phyloP scores from a whole-genome alignment of 2,888 invertebrate genomes.

The Lasioglossum malachurum region DNA sequence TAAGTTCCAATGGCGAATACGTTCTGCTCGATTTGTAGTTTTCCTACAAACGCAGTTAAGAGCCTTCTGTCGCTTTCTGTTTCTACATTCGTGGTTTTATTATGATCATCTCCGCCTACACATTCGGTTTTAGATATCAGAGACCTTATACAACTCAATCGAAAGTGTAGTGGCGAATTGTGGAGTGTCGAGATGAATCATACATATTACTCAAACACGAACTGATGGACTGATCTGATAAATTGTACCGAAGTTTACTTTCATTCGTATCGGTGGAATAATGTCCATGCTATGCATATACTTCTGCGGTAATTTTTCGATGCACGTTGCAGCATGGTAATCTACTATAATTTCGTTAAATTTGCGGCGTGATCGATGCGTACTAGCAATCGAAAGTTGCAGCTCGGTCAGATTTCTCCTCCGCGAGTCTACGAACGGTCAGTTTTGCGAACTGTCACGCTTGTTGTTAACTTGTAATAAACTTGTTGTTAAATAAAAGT shows the following conservation, averaged over 20 bases:
- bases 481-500: not conserved
- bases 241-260: not conserved
- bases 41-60: not conserved
- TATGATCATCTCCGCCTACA: not conserved
- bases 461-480: not conserved
- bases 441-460: not conserved
- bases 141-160: rapidly evolving
- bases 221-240: not conserved
- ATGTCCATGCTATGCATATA: not conserved
- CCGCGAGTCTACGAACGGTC: not conserved
- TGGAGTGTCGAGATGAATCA: not conserved
- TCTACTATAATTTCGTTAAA: constrained; percentile 1
- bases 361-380: not conserved
- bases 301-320: not conserved
- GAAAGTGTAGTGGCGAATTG: not conserved
- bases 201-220: not conserved
- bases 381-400: not conserved
- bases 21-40: not conserved
- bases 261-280: not conserved
- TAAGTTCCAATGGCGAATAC: not conserved
- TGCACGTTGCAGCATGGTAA: not conserved
- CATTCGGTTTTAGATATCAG: not conserved
- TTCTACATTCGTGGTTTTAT: not conserved
- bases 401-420: not conserved
- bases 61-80: not conserved